Percentiles rank a stretch among this genome's conserved stretches.
Evolutionary conservation across 2,888 invertebrate genomes (phyloP).

Genomic region (Torymus tubicola): DNA sequence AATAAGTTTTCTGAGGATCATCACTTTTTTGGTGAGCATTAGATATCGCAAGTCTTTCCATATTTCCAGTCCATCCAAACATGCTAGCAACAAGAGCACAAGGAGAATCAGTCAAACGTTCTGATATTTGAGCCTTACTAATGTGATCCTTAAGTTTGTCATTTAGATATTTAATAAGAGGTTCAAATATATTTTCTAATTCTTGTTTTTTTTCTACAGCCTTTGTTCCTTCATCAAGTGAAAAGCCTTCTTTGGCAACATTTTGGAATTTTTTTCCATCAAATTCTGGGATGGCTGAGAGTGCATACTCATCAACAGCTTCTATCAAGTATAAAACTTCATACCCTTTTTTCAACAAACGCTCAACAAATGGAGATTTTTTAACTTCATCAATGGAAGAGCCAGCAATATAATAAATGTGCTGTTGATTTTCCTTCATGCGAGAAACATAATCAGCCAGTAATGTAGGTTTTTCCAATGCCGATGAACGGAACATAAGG

Average conservation of each 20-base stretch:
- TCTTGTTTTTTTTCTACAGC: conserved; percentile 86
- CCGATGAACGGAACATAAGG: conserved; percentile 92
- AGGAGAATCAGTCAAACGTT: conserved; percentile 93
- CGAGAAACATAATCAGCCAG: conserved; percentile 93
- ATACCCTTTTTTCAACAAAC: conserved; percentile 93
- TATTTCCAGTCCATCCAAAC: conserved; percentile 99
- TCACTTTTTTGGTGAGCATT: conserved; percentile 98
- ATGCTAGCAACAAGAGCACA: conserved; percentile 97
- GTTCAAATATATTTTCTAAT: conserved; percentile 88
- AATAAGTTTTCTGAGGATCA: conserved; percentile 92
- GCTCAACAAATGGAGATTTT: conserved; percentile 96
- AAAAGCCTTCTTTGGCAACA: conserved; percentile 98
- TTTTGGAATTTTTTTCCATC: conserved; percentile 99
- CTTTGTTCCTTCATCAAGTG: conserved; percentile 83
- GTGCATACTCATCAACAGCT: conserved; percentile 98
- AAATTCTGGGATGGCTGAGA: conserved; percentile 97
- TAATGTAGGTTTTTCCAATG: conserved; percentile 82
- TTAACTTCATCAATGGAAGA: conserved; percentile 90
- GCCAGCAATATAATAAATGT: conserved; percentile 98
- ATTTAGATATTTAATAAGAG: conserved; percentile 92
- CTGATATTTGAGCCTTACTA: conserved; percentile 89
- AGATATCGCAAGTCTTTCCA: conserved; percentile 96
- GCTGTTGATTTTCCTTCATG: conserved; percentile 96
- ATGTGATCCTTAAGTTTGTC: conserved; percentile 88
- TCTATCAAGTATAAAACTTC: conserved; percentile 97